These are phyloP conservation scores for Solea senegalensis DNA, from an alignment of 2,113 vertebrate species.

Conservation along the genomic window DNA sequence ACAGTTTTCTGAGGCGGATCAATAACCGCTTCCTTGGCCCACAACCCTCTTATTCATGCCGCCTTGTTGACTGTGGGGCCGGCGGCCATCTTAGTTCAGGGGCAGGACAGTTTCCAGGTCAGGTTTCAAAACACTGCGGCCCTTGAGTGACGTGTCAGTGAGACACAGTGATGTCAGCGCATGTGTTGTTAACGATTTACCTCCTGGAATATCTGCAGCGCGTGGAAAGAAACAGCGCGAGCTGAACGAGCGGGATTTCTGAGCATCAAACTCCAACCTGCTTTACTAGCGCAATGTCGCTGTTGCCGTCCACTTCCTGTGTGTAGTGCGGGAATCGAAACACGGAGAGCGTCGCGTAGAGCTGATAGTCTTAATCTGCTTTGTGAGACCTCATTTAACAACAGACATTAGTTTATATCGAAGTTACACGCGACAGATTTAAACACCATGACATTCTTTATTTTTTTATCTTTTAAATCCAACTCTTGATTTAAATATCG, in stretches of 20 bases:
- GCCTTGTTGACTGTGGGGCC: conserved; percentile 67
- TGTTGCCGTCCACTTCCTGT: no score
- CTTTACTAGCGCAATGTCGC: no score
- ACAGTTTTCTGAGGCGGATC: conserved; percentile 64
- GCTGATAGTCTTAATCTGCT: no score
- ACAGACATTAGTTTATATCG: no score
- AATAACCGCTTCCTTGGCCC: conserved; percentile 67
- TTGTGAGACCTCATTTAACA: no score
- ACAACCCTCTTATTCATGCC: conserved; percentile 77
- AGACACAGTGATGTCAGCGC: conserved; percentile 58
- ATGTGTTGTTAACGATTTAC: conserved; percentile 66
- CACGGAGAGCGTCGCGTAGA: no score
- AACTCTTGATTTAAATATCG: no score
- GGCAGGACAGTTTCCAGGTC: conserved; percentile 75
- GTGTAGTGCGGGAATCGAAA: no score
- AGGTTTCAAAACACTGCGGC: conserved; percentile 69
- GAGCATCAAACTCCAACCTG: no score
- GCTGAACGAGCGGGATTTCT: no score
- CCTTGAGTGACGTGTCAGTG: conserved; percentile 57
- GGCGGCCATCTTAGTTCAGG: conserved; percentile 69
- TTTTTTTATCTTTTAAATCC: conserved; percentile 1
- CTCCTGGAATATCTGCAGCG: neutral
- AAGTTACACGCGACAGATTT: no score
- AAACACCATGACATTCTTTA: neutral
- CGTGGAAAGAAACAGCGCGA: no score